Evolutionary conservation across 1,140 invertebrate genomes (phyloP), one percentile per base, ranked within the genome.

Genomic region (Drosophila ohnishii): DNA sequence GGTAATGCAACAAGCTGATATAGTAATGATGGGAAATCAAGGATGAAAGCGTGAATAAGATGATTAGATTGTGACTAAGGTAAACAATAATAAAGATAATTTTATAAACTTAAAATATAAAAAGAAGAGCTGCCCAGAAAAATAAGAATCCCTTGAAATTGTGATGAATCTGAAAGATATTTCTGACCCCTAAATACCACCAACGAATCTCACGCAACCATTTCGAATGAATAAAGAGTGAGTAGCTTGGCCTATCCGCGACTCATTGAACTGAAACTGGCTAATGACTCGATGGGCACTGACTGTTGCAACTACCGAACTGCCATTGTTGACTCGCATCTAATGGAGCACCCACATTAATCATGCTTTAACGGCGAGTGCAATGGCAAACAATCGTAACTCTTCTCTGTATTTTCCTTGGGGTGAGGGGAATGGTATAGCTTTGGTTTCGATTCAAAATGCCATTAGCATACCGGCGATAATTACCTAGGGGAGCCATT

Each of bases 381-480:
- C 61, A 70, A 58, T 56, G 55, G 39, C 66, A 75, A 83, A 87
- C 83, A 87, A 83, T 80, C 57, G 48, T 47, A 16, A 62, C 60
- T 69, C 40, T 65, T 65, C 30, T 51, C 30, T 61, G 28, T 50
- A 8, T 60, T 34, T 61, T 39, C 25, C 30, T 69, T 44, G 57
- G 57, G 63, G 56, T 40, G 42, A 9, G 22, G 42, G n/a, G 45
- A 14, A 53, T 53, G 11, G 16, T 28, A 28, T 28, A 28, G 25
- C 25, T 28, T 25, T 55, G 34, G 51, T 55, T 55, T 65, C 75
- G 59, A 83, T 87, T 87, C 72, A 87, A 87, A 88, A 89, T 53
- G 58, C 84, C 84, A 88, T 88, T 88, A 88, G 84, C 84, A 88
- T 84, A 89, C 66, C 61, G 65, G 28, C 63, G 84, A 84, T 88